These are phyloP conservation scores for Oligia strigilis DNA, from an alignment of 2,888 invertebrate species.

Conservation along the genomic window DNA sequence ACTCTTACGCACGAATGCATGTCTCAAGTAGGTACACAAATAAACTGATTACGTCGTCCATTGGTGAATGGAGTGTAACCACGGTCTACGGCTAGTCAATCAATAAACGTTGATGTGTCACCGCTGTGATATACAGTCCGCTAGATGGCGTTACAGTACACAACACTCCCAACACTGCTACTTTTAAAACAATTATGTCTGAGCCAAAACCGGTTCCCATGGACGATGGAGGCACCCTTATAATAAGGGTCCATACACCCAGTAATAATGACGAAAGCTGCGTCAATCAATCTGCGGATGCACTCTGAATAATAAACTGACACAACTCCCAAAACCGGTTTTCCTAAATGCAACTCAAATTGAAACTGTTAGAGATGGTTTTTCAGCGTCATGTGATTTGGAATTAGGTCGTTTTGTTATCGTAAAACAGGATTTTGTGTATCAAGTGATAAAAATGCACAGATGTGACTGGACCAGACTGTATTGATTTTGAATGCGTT, in stretches of 20 bases:
- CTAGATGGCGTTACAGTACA: slow-evolving; percentile 33
- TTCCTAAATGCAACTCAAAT: slow-evolving; percentile 17
- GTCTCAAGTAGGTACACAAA: slow-evolving; percentile 13
- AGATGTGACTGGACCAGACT: slow-evolving; percentile 32
- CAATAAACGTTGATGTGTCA: slow-evolving; percentile 35
- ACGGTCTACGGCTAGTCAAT: slow-evolving; percentile 24
- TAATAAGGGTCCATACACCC: slow-evolving; percentile 30
- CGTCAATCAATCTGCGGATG: slow-evolving; percentile 50
- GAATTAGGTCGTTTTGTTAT: slow-evolving; percentile 3
- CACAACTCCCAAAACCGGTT: slow-evolving; percentile 15
- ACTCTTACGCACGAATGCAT: not conserved
- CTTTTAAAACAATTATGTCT: slow-evolving; percentile 47
- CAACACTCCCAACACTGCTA: slow-evolving; percentile 23
- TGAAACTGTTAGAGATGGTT: slow-evolving; percentile 6
- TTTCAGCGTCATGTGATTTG: not conserved
- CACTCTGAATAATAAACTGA: slow-evolving; percentile 5
- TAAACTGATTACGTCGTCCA: slow-evolving; percentile 15
- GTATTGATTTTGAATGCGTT: slow-evolving; percentile 46
- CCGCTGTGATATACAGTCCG: not conserved
- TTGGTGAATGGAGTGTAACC: slow-evolving; percentile 1
- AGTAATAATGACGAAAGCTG: slow-evolving; percentile 45
- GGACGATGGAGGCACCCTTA: slow-evolving; percentile 38
- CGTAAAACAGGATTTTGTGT: slow-evolving; percentile 17
- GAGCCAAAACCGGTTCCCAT: slow-evolving; percentile 48
- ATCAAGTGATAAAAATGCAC: slow-evolving; percentile 44